These are phyloP conservation scores for Coelinius sp. DNA, from an alignment of 2,888 invertebrate genomes.

Conservation along the genomic window DNA sequence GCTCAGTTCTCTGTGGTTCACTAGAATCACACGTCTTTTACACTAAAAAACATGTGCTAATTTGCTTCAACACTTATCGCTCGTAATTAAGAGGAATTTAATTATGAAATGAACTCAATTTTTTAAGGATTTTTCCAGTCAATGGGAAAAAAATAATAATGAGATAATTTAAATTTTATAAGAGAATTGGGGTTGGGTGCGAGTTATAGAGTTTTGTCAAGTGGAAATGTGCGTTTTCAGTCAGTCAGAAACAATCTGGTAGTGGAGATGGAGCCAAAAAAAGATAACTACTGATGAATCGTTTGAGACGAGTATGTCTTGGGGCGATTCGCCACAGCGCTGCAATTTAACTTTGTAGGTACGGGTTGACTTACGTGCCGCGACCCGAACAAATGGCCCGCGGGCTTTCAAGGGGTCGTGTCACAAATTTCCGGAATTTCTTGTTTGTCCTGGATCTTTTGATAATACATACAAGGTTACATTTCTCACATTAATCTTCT, in stretches of 20 bases:
- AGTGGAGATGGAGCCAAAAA: neutral
- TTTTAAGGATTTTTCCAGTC: neutral
- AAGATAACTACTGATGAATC: conserved; percentile 11
- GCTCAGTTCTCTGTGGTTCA: conserved; percentile 56
- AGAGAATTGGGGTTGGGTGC: too few species aligned
- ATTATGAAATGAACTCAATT: too few species aligned
- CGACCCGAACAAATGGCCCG: conserved; percentile 52
- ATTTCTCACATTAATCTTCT: neutral
- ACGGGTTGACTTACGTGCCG: conserved; percentile 50
- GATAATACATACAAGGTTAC: too few species aligned
- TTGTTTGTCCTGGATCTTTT: neutral
- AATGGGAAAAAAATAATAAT: neutral
- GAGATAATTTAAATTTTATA: too few species aligned
- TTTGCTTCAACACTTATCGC: neutral
- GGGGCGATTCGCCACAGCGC: conserved; percentile 18
- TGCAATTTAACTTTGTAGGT: conserved; percentile 57
- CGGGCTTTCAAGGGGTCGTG: conserved; percentile 29
- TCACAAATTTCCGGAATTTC: conserved; percentile 33
- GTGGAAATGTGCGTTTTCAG: neutral
- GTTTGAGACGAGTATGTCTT: neutral
- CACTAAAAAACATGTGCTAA: conserved; percentile 8
- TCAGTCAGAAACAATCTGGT: neutral
- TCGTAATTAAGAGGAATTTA: too few species aligned
- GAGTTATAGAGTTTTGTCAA: neutral
- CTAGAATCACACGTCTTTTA: conserved; percentile 24